Conservation (phyloP, 23 tunicate genomes). For the Trididemnum clinides region DNA sequence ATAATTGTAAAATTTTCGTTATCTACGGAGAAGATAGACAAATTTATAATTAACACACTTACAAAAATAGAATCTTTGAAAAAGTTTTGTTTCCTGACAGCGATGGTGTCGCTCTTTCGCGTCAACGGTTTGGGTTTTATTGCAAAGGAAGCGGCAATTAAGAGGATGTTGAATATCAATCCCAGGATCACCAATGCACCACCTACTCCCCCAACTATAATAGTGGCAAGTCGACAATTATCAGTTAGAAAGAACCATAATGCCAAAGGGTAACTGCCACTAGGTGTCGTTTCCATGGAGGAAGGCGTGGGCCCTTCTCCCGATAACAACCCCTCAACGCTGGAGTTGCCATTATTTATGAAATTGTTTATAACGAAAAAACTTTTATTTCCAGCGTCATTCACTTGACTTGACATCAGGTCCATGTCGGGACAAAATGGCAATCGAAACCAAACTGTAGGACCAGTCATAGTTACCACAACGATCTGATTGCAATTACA, state of each 20-base stretch:
- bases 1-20: too few relatives aligned
- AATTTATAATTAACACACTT: not conserved
- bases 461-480: too few relatives aligned
- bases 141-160: slow-evolving; percentile 1
- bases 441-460: too few relatives aligned
- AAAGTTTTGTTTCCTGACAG: not conserved
- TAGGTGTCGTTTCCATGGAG: not conserved
- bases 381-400: not conserved
- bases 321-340: not conserved
- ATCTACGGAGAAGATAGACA: too few relatives aligned
- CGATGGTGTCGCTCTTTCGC: slow-evolving; percentile 1
- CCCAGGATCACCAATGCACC: slow-evolving; percentile 11
- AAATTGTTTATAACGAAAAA: too few relatives aligned
- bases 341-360: too few relatives aligned
- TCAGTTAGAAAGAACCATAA: slow-evolving; percentile 24
- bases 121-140: not conserved
- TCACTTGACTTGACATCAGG: too few relatives aligned
- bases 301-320: not conserved
- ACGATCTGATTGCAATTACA: too few relatives aligned
- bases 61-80: not conserved
- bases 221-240: slow-evolving; percentile 11
- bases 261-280: too few relatives aligned
- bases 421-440: too few relatives aligned
- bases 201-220: not conserved
- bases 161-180: slow-evolving; percentile 7